Conservation (phyloP, 2,888 invertebrate genomes). For the Xanthia togata region DNA sequence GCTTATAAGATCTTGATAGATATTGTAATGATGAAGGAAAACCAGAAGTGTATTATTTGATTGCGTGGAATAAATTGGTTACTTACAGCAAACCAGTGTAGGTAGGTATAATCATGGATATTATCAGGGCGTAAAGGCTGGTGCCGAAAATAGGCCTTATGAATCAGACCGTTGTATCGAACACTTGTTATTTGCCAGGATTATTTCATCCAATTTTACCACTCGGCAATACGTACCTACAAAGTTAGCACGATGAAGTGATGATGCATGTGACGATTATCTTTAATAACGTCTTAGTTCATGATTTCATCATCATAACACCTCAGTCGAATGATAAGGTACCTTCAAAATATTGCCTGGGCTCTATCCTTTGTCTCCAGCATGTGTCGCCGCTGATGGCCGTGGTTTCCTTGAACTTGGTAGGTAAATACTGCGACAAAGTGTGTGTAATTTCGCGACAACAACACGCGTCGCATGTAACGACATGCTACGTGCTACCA, state of each 20-base stretch:
- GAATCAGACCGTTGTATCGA: conserved; percentile 16
- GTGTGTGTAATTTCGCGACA: conserved; percentile 59
- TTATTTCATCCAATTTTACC: not conserved
- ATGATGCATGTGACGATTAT: too few relatives aligned
- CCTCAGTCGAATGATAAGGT: not conserved
- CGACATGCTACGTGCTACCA: conserved; percentile 38
- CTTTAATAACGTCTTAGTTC: too few relatives aligned
- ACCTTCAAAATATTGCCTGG: not conserved
- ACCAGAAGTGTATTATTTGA: conserved; percentile 1
- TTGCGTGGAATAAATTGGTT: conserved; percentile 9
- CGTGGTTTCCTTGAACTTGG: conserved; percentile 72
- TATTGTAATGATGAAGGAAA: conserved; percentile 14
- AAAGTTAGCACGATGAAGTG: too few relatives aligned
- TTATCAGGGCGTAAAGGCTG: conserved; percentile 33
- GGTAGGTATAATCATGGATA: conserved; percentile 11
- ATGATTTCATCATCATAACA: not conserved
- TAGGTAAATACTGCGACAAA: conserved; percentile 48
- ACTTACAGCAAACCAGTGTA: not conserved
- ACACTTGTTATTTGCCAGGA: not conserved
- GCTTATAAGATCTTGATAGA: conserved; percentile 29
- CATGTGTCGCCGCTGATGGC: conserved; percentile 21
- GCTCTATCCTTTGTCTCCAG: conserved; percentile 29
- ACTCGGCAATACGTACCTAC: not conserved
- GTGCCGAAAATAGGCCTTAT: conserved; percentile 10
- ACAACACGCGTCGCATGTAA: conserved; percentile 50